Evolutionary conservation across 2,113 vertebrate genomes (phyloP), one percentile per base, ranked within the genome.

Genomic region (Petromus typicus): DNA sequence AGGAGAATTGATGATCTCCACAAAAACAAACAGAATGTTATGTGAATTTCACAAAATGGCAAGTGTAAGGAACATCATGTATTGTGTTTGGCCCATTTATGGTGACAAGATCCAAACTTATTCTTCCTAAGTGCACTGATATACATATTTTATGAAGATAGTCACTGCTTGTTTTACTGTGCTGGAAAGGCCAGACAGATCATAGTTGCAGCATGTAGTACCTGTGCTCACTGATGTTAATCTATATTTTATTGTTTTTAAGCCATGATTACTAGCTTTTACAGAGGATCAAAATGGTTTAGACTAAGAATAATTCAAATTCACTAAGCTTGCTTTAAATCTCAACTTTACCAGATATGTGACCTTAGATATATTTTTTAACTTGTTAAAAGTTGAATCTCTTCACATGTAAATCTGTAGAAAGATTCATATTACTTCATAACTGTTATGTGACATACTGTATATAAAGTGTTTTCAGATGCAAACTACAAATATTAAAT

Each of bases 131-230:
- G 5, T 67, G 16, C 82, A 69, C 7, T 3, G 1, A 54, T 86
- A 92, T 66, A 20, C 67, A 91, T 95, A 89, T 95, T 92, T 95
- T 89, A 89, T 95, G 67, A 32, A 95, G 61, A 63, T 80, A 37
- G n/a, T 34, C 48, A 30, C 40, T 48, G 20, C n/a, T 63, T 71
- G 64, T 61, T 90, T 57, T 82, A 18, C 13, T 18, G 18, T 80
- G 61, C 63, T 48, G 16, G 71, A 67, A 82, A 67, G 43, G 12
- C 48, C 37, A 14, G 7, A 45, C 37, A 69, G 66, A 92, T 85
- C 64, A 82, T 56, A 90, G n/a, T 43, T 57, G 12, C 30, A 57
- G 9, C 9, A 1, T 22, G 48, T 25, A 66, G 27, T 61, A 5
- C 56, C 37, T 90, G 0, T n/a, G 83, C 61, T 90, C 37, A 79